Percentiles rank a stretch among this genome's conserved stretches.
Conservation (phyloP, 2,797 vertebrate species). For the Rhabdophis nuchalis region DNA sequence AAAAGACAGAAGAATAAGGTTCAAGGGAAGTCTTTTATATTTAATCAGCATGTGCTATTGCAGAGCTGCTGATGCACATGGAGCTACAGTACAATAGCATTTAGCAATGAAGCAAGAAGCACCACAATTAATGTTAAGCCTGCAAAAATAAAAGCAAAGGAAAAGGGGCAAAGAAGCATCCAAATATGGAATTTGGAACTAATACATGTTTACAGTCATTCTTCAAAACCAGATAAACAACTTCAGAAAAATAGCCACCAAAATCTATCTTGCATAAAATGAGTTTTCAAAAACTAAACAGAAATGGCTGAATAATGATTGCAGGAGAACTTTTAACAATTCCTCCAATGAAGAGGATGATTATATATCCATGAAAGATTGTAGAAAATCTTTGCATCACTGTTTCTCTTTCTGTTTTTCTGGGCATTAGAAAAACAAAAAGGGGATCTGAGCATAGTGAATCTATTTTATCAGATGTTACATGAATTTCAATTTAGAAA, state of each 20-base stretch:
- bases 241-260: not conserved
- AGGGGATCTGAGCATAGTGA: not conserved
- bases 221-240: not conserved
- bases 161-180: not conserved
- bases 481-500: not conserved
- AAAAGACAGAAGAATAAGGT: not conserved
- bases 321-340: not conserved
- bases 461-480: not conserved
- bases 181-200: not conserved
- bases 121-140: not conserved
- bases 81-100: not conserved
- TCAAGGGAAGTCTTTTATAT: not conserved
- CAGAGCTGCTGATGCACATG: not conserved
- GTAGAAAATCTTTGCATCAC: not conserved
- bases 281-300: not conserved
- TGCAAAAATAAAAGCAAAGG: not conserved
- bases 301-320: not conserved
- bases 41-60: not conserved
- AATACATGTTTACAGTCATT: not conserved
- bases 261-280: not conserved
- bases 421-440: not conserved
- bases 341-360: not conserved
- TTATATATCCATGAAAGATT: not conserved
- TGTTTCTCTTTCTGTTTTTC: not conserved
- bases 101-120: not conserved